Base-by-base conservation (phyloP, 2,888 invertebrate genomes). In the Acrobasis suavella region DNA sequence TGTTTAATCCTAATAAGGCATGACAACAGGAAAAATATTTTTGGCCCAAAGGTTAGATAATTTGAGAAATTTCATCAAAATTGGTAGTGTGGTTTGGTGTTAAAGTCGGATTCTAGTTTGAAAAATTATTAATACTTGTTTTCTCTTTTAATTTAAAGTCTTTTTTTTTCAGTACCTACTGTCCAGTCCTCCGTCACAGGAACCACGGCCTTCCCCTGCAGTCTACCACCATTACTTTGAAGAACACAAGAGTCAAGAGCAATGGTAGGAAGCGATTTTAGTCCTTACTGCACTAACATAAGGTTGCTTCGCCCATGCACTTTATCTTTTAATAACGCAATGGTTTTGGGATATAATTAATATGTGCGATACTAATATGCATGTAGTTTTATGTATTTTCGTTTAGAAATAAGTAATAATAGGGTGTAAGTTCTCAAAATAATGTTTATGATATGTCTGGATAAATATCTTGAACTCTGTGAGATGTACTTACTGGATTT, bases 171-270 rank as follows among this genome's bases (percentile, higher is more conserved):
- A 92, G 91, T 54, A 87, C 92, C 0, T 92, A 92, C 76, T 92
- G 92, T 58, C 92, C 92, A 1, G 74, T 89, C 0, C 71, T 89
- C 0, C 74, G 88, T 0, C 83, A 72, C 66, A 69, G 55, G 62
- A 92, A 91, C 74, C 87, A 90, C 37, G 91, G 91, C 0, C 73
- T 70, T 1, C 90, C 87, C 0, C 70, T 89, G 0, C 82, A 77
- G 58, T 91, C 92, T 0, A 91, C 92, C 0, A 91, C 92, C 1
- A 82, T 92, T n/a, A 87, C 84, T 0, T 67, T 92, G 58, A 92
- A 92, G 66, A 91, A 85, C 62, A 91, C 91, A 0, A 74, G 88
- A 1, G 67, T 90, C 37, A 91, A 90, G 71, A 92, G 92, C 67
- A 91, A 91, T 63, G 92, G 92, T 65, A 82, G 81, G 70, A 79